These are phyloP conservation scores for Castor canadensis DNA, from an alignment of 2,113 vertebrate species.

Conservation along the genomic window DNA sequence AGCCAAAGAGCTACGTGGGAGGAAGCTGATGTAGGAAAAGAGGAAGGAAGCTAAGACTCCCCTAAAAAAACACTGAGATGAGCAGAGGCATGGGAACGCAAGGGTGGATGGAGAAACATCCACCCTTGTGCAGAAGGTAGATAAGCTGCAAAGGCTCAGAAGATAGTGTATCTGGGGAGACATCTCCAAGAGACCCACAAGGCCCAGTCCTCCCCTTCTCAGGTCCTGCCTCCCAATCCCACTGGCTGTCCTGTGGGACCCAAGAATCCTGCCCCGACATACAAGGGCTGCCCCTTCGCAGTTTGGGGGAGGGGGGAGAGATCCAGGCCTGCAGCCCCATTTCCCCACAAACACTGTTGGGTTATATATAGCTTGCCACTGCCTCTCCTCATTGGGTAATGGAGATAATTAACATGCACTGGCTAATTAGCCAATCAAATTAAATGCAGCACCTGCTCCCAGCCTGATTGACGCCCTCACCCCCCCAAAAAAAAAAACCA, in stretches of 20 bases:
- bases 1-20: background rate
- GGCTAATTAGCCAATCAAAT: constrained; percentile 88
- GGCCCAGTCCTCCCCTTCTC: background rate
- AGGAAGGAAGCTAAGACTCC: background rate
- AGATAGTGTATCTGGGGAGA: background rate
- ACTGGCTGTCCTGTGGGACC: background rate
- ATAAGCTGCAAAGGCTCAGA: background rate
- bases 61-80: background rate
- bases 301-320: background rate
- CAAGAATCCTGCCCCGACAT: background rate
- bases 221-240: background rate
- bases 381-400: constrained; percentile 85
- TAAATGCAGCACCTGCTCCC: constrained; percentile 85
- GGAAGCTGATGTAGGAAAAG: background rate
- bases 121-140: background rate
- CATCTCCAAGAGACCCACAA: background rate
- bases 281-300: constrained; percentile 27
- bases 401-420: constrained; percentile 83
- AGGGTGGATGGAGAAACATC: background rate
- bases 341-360: constrained; percentile 66
- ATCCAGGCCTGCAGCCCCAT: constrained; percentile 35
- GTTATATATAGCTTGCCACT: constrained; percentile 84
- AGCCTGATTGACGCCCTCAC: constrained; percentile 78
- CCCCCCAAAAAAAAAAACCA: background rate
- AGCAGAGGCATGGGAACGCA: background rate